These are phyloP conservation scores for Zeus faber DNA, from an alignment of 2,113 vertebrate species.

Conservation along the genomic window DNA sequence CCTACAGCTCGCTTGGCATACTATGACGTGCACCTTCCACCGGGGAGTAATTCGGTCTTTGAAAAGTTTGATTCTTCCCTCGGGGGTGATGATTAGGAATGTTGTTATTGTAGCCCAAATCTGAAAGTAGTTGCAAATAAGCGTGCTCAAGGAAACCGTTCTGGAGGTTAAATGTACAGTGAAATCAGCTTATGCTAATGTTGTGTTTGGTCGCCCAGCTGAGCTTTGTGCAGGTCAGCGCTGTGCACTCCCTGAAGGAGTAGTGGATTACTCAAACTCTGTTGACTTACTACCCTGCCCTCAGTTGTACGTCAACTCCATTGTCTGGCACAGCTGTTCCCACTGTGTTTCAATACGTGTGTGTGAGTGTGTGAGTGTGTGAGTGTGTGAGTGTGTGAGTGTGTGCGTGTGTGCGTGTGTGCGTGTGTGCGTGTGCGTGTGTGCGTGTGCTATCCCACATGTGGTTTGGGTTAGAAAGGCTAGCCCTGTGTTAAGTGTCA, in stretches of 20 bases:
- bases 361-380: conserved; percentile 13
- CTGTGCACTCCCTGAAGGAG: conserved; percentile 31
- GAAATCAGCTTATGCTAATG: background rate
- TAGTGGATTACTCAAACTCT: conserved; percentile 33
- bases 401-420: conserved; percentile 3
- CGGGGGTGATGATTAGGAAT: conserved; percentile 9
- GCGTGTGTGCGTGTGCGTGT: background rate
- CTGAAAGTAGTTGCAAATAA: background rate
- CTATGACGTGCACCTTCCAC: background rate
- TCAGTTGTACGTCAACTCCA: conserved; percentile 25
- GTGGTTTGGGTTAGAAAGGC: conserved; percentile 50
- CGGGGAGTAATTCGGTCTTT: no score
- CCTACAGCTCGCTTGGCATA: conserved; percentile 13
- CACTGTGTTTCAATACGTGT: conserved; percentile 2
- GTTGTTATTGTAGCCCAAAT: conserved; percentile 8
- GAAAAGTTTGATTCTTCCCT: conserved; percentile 16
- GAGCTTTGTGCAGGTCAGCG: conserved; percentile 11
- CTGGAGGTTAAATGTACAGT: no score
- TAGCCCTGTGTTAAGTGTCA: conserved; percentile 39
- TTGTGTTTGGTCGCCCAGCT: conserved; percentile 3
- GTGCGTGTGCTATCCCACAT: conserved; percentile 28
- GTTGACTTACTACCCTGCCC: conserved; percentile 31
- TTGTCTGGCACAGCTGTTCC: conserved; percentile 51
- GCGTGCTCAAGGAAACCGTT: no score
- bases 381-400: background rate